These are phyloP conservation scores for Cenopis cana DNA, from an alignment of 2,888 invertebrate genomes.

Conservation along the genomic window DNA sequence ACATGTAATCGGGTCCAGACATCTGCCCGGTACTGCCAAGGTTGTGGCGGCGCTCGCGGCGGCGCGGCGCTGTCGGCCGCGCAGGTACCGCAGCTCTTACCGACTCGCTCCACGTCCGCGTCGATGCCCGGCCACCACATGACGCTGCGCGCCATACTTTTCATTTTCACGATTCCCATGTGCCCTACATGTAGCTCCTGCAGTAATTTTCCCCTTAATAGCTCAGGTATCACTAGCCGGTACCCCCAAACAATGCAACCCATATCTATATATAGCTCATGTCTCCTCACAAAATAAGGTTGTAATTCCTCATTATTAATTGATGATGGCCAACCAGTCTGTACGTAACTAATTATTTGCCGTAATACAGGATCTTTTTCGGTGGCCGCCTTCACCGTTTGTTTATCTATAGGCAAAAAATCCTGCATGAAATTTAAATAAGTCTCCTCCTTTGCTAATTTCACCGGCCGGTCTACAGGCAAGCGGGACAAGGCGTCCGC, in stretches of 20 bases:
- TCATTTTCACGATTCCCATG: constrained; percentile 20
- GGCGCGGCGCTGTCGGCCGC: constrained; percentile 14
- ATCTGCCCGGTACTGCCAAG: neutral
- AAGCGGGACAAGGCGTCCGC: constrained; percentile 34
- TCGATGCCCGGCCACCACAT: constrained; percentile 27
- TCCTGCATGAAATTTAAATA: constrained; percentile 10
- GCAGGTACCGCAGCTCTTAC: constrained; percentile 5
- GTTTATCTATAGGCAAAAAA: neutral
- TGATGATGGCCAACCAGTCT: neutral
- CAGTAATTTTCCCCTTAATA: neutral
- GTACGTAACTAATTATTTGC: neutral
- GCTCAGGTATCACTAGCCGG: neutral
- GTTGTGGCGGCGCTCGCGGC: constrained; percentile 8
- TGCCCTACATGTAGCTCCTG: constrained; percentile 5
- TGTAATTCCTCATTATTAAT: neutral
- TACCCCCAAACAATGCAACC: constrained; percentile 17
- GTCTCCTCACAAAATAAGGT: neutral
- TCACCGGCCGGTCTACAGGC: neutral
- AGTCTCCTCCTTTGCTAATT: neutral
- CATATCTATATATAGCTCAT: neutral
- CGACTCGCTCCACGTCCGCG: neutral
- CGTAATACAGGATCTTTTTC: neutral
- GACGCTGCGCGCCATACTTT: constrained; percentile 12
- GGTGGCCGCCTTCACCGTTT: neutral
- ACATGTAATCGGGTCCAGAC: neutral